phyloP scores from a whole-genome alignment of 2,113 vertebrate genomes.

The Todiramphus saurophagus region DNA sequence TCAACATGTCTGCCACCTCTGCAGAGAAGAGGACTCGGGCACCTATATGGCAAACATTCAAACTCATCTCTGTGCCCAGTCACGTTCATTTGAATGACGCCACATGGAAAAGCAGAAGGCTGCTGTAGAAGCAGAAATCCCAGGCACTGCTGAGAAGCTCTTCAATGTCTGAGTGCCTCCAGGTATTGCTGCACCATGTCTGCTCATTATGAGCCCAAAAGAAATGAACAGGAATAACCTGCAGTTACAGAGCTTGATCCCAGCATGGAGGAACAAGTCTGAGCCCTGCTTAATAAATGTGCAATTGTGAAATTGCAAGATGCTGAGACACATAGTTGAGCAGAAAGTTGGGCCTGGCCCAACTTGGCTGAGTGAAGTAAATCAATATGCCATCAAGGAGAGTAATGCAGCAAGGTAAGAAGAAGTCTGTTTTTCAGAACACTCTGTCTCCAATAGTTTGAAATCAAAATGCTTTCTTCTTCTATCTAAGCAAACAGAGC shows the following conservation, averaged over 20 bases:
- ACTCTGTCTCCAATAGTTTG: not conserved
- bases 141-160: accelerated
- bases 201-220: not conserved
- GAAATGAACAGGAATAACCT: not conserved
- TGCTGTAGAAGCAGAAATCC: not conserved
- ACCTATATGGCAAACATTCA: not conserved
- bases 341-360: not conserved
- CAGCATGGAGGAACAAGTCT: not conserved
- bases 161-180: not conserved
- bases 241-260: not conserved
- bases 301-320: not conserved
- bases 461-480: not conserved
- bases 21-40: not conserved
- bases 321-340: not conserved
- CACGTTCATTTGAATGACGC: not conserved
- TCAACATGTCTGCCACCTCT: not conserved
- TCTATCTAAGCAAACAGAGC: not conserved
- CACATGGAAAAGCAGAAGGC: not conserved
- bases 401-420: not conserved
- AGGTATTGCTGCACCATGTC: not conserved
- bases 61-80: not conserved
- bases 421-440: not conserved
- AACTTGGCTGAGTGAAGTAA: not conserved
- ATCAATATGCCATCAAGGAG: slow-evolving; percentile 3
- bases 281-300: not conserved